Evolutionary conservation across 1,140 invertebrate species (phyloP).

Genomic region (Magallana gigas): DNA sequence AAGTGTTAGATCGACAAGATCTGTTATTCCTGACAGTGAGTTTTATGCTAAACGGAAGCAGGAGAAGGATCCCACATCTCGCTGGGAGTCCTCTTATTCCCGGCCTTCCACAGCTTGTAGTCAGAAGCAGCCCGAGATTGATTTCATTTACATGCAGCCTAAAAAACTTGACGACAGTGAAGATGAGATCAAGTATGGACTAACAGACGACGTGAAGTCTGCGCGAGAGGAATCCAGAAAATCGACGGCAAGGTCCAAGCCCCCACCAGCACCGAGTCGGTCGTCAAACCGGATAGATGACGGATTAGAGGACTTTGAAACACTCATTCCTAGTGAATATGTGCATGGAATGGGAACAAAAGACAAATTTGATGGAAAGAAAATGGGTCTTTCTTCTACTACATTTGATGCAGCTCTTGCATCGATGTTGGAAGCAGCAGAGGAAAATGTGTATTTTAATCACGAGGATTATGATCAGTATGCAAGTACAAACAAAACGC

Average conservation of each 20-base stretch:
- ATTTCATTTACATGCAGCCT: slow-evolving; percentile 32
- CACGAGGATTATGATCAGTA: slow-evolving; percentile 68
- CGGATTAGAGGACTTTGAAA: slow-evolving; percentile 49
- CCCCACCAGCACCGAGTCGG: slow-evolving; percentile 37
- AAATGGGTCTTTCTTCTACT: slow-evolving; percentile 71
- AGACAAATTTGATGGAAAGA: slow-evolving; percentile 72
- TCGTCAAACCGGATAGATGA: background rate
- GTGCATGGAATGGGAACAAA: slow-evolving; percentile 62
- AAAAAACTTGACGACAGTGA: background rate
- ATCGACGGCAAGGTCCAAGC: slow-evolving; percentile 41
- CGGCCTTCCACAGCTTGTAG: slow-evolving; percentile 59
- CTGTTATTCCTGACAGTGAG: slow-evolving; percentile 57
- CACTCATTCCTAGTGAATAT: slow-evolving; percentile 72
- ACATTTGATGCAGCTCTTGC: slow-evolving; percentile 72
- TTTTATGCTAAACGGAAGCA: slow-evolving; percentile 63
- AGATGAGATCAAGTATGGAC: slow-evolving; percentile 10
- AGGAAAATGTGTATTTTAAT: slow-evolving; percentile 55
- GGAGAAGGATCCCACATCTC: slow-evolving; percentile 61
- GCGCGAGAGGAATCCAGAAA: slow-evolving; percentile 39
- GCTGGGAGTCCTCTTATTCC: slow-evolving; percentile 64
- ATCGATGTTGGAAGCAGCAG: slow-evolving; percentile 67
- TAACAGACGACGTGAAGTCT: slow-evolving; percentile 57
- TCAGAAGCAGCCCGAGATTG: slow-evolving; percentile 42
- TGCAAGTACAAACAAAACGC: slow-evolving; percentile 59
- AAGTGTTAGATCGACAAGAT: slow-evolving; percentile 44